Evolutionary conservation across 1,140 invertebrate genomes (phyloP).

Genomic region (Drosophila pseudoobscura): DNA sequence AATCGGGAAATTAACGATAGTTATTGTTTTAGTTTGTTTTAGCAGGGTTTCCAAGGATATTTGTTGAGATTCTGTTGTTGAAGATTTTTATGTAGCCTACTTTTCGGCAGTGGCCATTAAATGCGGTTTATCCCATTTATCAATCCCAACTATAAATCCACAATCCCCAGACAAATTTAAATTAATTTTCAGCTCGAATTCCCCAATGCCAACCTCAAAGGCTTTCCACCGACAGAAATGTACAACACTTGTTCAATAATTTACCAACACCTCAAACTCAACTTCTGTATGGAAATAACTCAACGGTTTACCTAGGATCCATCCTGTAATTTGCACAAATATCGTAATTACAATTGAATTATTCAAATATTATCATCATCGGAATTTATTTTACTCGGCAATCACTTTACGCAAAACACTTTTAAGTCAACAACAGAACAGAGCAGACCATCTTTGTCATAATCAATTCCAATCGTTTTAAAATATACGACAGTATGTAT

Average conservation of each 20-base stretch:
- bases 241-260: conserved; percentile 31
- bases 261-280: conserved; percentile 23
- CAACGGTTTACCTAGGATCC: conserved; percentile 10
- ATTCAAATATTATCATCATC: conserved; percentile 43
- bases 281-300: not conserved
- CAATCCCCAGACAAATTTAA: conserved; percentile 12
- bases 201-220: not conserved
- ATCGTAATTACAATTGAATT: conserved; percentile 53
- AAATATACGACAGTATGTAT: conserved; percentile 18
- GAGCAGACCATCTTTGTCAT: conserved; percentile 12
- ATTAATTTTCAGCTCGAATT: conserved; percentile 6
- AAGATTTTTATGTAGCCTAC: too few relatives aligned
- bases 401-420: conserved; percentile 15
- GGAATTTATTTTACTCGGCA: conserved; percentile 6
- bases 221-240: conserved; percentile 5
- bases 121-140: too few relatives aligned
- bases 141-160: conserved; percentile 1
- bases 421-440: not conserved
- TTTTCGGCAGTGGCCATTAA: too few relatives aligned
- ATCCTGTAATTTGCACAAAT: conserved; percentile 39
- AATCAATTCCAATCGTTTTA: conserved; percentile 27
- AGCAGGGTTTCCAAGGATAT: too few relatives aligned
- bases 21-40: too few relatives aligned
- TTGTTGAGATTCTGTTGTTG: conserved; percentile 6
- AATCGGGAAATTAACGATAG: too few relatives aligned